Evolutionary conservation across 2,797 vertebrate genomes (phyloP).

Genomic region (Ctenochaetus hawaiiensis): DNA sequence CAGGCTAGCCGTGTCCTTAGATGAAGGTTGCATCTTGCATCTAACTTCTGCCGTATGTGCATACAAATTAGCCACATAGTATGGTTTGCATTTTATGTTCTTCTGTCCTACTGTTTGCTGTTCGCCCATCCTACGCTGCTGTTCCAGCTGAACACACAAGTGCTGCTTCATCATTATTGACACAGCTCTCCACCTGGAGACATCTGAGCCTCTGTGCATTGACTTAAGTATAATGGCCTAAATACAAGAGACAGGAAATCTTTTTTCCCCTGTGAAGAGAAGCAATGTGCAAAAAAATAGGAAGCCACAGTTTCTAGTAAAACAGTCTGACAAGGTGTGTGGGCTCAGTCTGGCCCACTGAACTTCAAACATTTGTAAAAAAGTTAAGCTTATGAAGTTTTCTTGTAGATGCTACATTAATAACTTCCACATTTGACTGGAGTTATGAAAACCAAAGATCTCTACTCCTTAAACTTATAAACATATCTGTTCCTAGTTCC

Average conservation of each 20-base stretch:
- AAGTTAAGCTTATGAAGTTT: slow-evolving; percentile 14
- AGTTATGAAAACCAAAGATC: background rate
- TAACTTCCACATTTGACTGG: background rate
- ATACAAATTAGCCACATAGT: slow-evolving; percentile 13
- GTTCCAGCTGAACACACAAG: slow-evolving; percentile 51
- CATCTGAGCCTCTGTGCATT: background rate
- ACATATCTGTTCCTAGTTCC: background rate
- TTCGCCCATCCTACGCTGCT: slow-evolving; percentile 5
- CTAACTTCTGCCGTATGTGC: slow-evolving; percentile 10
- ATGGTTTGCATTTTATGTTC: slow-evolving; percentile 2
- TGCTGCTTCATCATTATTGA: slow-evolving; percentile 15
- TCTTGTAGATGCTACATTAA: background rate
- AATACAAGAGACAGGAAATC: slow-evolving; percentile 7
- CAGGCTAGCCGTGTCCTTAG: slow-evolving; percentile 43
- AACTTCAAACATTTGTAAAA: background rate
- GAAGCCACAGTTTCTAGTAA: slow-evolving; percentile 9
- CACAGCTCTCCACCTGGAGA: slow-evolving; percentile 29
- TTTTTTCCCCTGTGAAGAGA: background rate
- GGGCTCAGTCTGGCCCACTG: slow-evolving; percentile 1
- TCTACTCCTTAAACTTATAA: background rate
- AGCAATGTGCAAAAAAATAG: slow-evolving; percentile 11
- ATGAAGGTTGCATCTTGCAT: slow-evolving; percentile 44
- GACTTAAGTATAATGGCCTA: background rate
- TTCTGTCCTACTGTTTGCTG: slow-evolving; percentile 2
- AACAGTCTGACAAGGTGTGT: slow-evolving; percentile 16